Conservation (phyloP, 2,113 vertebrate species). For the Azemiops feae region DNA sequence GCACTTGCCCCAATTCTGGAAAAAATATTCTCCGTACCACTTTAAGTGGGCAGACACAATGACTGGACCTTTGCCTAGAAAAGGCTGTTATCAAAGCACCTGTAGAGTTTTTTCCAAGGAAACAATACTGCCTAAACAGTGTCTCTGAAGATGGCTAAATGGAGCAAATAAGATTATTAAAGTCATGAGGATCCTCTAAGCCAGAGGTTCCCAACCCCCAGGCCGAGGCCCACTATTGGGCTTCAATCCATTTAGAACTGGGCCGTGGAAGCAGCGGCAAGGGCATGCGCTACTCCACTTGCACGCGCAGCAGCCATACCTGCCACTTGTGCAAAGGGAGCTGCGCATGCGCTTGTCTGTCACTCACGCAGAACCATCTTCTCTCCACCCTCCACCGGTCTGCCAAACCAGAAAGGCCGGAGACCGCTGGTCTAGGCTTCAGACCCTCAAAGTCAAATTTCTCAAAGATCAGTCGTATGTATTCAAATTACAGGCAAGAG, state of each 20-base stretch:
- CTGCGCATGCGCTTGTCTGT: neutral
- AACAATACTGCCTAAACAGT: neutral
- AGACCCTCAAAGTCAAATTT: neutral
- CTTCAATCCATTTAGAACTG: neutral
- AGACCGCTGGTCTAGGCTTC: neutral
- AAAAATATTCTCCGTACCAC: neutral
- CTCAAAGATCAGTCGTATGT: neutral
- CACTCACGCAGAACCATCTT: neutral
- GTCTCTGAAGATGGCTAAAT: neutral
- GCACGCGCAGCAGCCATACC: no score
- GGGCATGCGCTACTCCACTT: neutral
- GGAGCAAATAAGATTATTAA: neutral
- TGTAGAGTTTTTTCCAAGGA: neutral
- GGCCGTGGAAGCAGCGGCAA: neutral
- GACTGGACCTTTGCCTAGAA: neutral
- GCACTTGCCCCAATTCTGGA: neutral
- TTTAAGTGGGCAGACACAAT: neutral
- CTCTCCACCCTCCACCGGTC: no score
- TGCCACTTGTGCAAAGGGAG: neutral
- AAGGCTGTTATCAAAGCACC: neutral
- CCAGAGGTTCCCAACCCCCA: neutral
- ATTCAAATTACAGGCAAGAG: neutral
- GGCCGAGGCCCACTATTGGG: neutral
- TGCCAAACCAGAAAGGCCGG: neutral
- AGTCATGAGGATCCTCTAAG: neutral